Evolutionary conservation across 2,888 invertebrate species (phyloP), one percentile per base, ranked within the genome.

Genomic region (Falcaria lacertinaria): DNA sequence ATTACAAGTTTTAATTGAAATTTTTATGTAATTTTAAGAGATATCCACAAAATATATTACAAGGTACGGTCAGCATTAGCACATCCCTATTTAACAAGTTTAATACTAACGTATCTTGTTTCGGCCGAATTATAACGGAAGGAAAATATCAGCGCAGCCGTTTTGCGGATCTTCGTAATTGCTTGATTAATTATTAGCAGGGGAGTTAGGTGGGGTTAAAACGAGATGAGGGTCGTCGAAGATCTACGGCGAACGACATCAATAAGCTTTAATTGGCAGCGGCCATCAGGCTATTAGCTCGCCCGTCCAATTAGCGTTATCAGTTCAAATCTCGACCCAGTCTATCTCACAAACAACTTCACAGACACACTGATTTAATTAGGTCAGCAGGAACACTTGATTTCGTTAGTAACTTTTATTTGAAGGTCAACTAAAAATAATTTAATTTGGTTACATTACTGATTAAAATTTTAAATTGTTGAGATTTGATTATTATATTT

Each of bases 171-270:
- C 69, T 76, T 69, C 63, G 73, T 83, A 87, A 88, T 87, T 84
- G 82, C 75, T 80, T 87, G 84, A 86, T 87, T 82, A 87, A 88
- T 87, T 85, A 87, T 88, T 85, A 85, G 75, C 70, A 61, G 64
- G 69, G 73, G 71, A 69, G 62, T 69, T 74, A 69, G 78, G 80
- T 76, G 76, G 83, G 85, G 85, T 86, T 83, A 73, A 76, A 80
- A 73, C 68, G 74, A 81, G 85, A 85, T 76, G 79, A 84, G 87
- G 86, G 87, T 85, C 77, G 77, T 54, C 67, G 65, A 72, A 80
- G 82, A 84, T 80, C 73, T 69, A 74, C 73, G 70, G 70, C 62
- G 69, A 63, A 63, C 74, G 84, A 84, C 86, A 84, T 85, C 88
- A 83, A 87, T 87, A 86, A 80, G 74, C 72, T 67, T 75, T 85